Evolutionary conservation across 1,140 invertebrate genomes (phyloP), one percentile per base, ranked within the genome.

Genomic region (Drosophila setifemur): DNA sequence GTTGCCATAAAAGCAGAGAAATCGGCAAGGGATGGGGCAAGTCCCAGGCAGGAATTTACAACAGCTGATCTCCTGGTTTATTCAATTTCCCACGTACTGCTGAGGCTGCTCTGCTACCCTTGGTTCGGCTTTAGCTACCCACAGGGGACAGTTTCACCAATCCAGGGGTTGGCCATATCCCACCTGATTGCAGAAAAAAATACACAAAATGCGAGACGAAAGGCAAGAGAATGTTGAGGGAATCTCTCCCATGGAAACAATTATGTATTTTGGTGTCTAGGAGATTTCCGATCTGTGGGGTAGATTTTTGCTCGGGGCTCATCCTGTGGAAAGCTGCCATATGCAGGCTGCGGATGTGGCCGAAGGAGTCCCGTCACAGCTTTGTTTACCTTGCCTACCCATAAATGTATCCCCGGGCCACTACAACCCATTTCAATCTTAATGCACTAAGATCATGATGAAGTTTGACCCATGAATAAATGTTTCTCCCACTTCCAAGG

Each of bases 61-160:
- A 50, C 79, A 68, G 48, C 81, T 79, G 79, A 83, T 83, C 79
- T 85, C 26, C 47, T 40, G 81, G 37, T 58, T 86, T 86, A 83
- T 85, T 86, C 67, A 75, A 75, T 79, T 82, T 68, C 14, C 61
- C 23, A n/a, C 29, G 33, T 31, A 14, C 42, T 44, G 23, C 21
- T n/a, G n/a, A n/a, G n/a, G n/a, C 12, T 42, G n/a, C 7, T 31
- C 16, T 29, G 14, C 45, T 61, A 83, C 79, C 78, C 78, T 83
- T 45, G 19, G 52, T 35, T 58, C 19, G 54, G 49, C 19, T 31
- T 50, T 25, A 31, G 33, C 33, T 57, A 37, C 57, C 63, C 78
- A 73, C 78, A 77, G 70, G 79, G 79, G 79, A 83, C 74, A 85
- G 64, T 86, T 86, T 72, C 14, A 47, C 33, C 52, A 60, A 55